Conservation (phyloP, 2,113 vertebrate species). For the Oryctolagus cuniculus region mOryCun1.1 NC_091450.1:28960501-28961000, state of each 20-base stretch:
- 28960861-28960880: too few relatives aligned
- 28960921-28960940: too few relatives aligned
- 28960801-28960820: not conserved
- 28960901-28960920: too few relatives aligned
- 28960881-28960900: too few relatives aligned
- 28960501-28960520: accelerated
- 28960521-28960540: accelerated
- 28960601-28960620: too few relatives aligned
- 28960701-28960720: not conserved
- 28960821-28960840: not conserved
- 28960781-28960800: too few relatives aligned
- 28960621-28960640: not conserved
- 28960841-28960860: too few relatives aligned
- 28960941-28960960: too few relatives aligned
- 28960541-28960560: not conserved
- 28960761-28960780: not conserved
- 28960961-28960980: too few relatives aligned
- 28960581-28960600: not conserved
- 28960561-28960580: not conserved
- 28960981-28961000: too few relatives aligned
- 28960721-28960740: not conserved
- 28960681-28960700: not conserved
- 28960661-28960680: not conserved
- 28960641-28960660: not conserved
- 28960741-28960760: not conserved